Percentiles rank a stretch among this genome's conserved stretches.
phyloP scores from a whole-genome alignment of 2,797 vertebrate species.

The Phoebastria nigripes region DNA sequence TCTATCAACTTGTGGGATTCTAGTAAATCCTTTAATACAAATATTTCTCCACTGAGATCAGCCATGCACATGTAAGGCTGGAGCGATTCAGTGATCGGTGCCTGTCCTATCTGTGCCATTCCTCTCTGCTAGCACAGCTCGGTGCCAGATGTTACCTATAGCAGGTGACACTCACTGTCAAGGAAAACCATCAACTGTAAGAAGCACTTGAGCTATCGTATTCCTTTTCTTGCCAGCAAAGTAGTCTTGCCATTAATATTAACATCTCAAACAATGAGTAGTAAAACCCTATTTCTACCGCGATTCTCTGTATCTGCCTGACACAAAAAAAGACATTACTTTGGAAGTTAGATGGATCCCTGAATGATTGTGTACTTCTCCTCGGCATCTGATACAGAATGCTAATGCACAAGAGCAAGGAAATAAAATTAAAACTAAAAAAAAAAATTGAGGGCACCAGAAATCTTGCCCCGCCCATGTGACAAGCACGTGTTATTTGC shows the following conservation, averaged over 20 bases:
- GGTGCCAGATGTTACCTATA: neutral
- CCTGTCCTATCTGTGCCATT: neutral
- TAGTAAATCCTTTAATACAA: neutral
- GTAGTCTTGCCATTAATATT: neutral
- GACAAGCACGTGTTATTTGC: neutral
- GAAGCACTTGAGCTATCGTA: neutral
- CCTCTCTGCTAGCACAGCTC: neutral
- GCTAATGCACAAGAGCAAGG: neutral
- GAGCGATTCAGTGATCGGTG: accelerated
- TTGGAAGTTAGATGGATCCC: neutral
- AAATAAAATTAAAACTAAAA: neutral
- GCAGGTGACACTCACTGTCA: neutral
- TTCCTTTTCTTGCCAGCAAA: neutral
- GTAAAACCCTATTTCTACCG: neutral
- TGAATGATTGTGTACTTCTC: neutral
- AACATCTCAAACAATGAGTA: neutral
- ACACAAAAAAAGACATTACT: neutral
- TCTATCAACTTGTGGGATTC: neutral
- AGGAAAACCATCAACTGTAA: neutral
- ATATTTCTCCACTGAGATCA: neutral
- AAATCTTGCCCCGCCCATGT: neutral
- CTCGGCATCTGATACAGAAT: no score
- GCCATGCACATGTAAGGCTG: neutral
- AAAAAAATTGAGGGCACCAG: neutral
- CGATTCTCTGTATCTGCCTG: neutral